Conservation (phyloP, 2,888 invertebrate genomes). For the Oeneis ivallda region DNA sequence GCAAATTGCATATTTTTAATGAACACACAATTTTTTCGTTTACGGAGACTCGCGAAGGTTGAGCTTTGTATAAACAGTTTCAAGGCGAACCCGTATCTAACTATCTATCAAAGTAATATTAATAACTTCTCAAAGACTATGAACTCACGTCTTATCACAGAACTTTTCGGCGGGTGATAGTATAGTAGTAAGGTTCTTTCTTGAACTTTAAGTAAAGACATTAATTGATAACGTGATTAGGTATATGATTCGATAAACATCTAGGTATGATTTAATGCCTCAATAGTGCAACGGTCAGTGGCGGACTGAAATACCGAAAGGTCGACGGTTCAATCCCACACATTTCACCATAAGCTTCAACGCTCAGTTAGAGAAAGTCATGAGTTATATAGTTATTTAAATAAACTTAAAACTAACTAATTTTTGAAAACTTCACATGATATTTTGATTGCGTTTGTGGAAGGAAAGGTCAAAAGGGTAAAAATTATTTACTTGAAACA, state of each 20-base stretch:
- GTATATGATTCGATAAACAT: too few species aligned
- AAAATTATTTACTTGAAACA: slow-evolving; percentile 1
- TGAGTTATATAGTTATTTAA: too few species aligned
- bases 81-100: slow-evolving; percentile 18
- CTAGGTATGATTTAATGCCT: too few species aligned
- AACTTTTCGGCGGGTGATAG: background rate
- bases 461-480: background rate
- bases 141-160: background rate
- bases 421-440: background rate
- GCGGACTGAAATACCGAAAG: too few species aligned
- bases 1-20: slow-evolving; percentile 15
- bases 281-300: too few species aligned
- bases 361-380: too few species aligned
- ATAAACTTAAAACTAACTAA: too few species aligned
- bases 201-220: background rate
- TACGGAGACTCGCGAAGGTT: slow-evolving; percentile 15
- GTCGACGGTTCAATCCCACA: too few species aligned
- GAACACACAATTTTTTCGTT: slow-evolving; percentile 10
- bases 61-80: slow-evolving; percentile 3
- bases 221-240: too few species aligned
- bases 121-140: slow-evolving; percentile 5
- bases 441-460: background rate
- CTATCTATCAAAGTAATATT: background rate
- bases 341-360: too few species aligned
- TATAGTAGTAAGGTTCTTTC: too few species aligned